phyloP scores from a whole-genome alignment of 2,888 invertebrate genomes.

The Acholoe squamosa region DNA sequence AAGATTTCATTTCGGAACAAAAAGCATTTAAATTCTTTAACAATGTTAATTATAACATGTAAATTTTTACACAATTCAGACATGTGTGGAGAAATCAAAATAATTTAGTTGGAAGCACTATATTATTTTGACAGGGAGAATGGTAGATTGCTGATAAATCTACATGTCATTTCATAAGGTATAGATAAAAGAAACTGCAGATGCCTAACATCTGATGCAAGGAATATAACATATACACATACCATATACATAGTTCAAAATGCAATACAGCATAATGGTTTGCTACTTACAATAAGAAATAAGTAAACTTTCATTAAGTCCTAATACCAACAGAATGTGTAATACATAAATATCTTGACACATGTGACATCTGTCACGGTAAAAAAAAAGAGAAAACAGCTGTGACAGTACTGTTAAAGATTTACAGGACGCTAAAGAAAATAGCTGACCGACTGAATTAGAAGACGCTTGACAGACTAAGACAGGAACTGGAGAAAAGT shows the following conservation, averaged over 20 bases:
- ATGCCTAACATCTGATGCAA: neutral
- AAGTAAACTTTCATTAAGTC: neutral
- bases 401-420: neutral
- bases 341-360: slow-evolving; percentile 12
- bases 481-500: neutral
- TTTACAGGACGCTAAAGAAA: neutral
- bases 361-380: neutral
- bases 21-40: too few species aligned
- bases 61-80: too few species aligned
- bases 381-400: neutral
- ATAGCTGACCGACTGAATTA: neutral
- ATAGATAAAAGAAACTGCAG: neutral
- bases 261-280: neutral
- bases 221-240: neutral
- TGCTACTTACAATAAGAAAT: neutral
- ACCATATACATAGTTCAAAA: neutral
- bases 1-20: too few species aligned
- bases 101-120: neutral
- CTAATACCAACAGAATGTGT: neutral
- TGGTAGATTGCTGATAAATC: neutral
- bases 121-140: neutral
- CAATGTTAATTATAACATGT: too few species aligned
- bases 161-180: neutral
- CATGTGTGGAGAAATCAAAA: too few species aligned
- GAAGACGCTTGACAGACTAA: too few species aligned